These are phyloP conservation scores for Parambassis ranga DNA, from an alignment of 2,797 vertebrate genomes.

Conservation along the genomic window DNA sequence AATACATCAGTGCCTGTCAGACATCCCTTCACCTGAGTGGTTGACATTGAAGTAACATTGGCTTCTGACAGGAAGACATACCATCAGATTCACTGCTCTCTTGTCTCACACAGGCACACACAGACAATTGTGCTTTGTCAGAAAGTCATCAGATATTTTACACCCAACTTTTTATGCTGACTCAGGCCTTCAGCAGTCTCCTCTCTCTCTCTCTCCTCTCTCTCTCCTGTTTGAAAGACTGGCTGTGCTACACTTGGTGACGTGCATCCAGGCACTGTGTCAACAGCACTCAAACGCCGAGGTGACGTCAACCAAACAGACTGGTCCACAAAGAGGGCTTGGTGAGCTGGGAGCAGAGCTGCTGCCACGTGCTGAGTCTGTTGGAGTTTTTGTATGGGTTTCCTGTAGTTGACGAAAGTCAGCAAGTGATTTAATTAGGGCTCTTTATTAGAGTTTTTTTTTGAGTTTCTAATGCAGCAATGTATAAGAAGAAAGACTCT, in stretches of 20 bases:
- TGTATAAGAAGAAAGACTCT: too few relatives aligned
- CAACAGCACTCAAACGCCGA: slow-evolving; percentile 33
- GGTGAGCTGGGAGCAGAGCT: not conserved
- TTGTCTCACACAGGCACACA: slow-evolving; percentile 4
- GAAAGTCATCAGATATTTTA: slow-evolving; percentile 58
- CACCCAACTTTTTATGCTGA: slow-evolving; percentile 64
- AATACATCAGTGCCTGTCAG: slow-evolving; percentile 16
- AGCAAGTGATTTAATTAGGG: not conserved
- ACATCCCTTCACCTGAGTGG: not conserved
- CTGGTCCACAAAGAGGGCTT: slow-evolving; percentile 13
- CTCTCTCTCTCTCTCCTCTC: slow-evolving; percentile 23
- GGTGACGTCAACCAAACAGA: slow-evolving; percentile 33
- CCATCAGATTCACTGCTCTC: slow-evolving; percentile 9
- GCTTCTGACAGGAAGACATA: slow-evolving; percentile 33
- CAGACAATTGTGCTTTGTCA: slow-evolving; percentile 23
- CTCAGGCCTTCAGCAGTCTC: slow-evolving; percentile 32
- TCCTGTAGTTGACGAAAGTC: not conserved
- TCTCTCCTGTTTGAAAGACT: slow-evolving; percentile 33
- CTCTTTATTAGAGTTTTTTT: too few relatives aligned
- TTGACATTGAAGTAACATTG: slow-evolving; percentile 30
- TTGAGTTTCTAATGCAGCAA: too few relatives aligned
- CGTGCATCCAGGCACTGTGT: slow-evolving; percentile 45
- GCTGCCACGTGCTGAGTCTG: not conserved
- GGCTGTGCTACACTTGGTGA: slow-evolving; percentile 27
- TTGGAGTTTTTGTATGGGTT: not conserved